Conservation (phyloP, 2,113 vertebrate species). For the Spilogale gracilis region DNA sequence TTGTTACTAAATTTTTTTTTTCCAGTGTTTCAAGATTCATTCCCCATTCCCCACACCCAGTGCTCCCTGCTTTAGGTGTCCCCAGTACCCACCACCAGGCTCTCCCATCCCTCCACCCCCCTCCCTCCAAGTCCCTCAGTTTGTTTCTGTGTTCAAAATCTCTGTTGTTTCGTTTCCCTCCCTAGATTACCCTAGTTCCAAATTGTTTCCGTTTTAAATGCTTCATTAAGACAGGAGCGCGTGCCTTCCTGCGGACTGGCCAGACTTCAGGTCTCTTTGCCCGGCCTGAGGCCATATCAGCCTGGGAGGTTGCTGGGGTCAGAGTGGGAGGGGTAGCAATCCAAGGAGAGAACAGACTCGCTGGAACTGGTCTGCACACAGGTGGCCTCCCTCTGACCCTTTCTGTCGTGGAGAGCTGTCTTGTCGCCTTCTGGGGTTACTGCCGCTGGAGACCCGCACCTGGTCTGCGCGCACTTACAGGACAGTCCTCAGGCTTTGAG, state of each 20-base stretch:
- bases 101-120: no score
- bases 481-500: neutral
- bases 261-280: neutral
- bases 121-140: no score
- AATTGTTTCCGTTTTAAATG: neutral
- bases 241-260: accelerated
- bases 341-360: neutral
- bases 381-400: neutral
- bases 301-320: neutral
- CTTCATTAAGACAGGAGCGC: neutral
- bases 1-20: no score
- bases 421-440: neutral
- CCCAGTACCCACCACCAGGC: no score
- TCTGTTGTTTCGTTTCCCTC: no score
- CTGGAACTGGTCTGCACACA: neutral
- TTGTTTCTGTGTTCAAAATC: no score
- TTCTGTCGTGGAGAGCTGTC: neutral
- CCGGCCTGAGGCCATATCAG: accelerated
- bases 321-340: neutral
- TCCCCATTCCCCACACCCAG: no score
- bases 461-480: neutral
- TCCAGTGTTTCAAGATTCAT: no score
- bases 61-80: no score
- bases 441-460: neutral
- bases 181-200: no score